These are phyloP conservation scores for Labeo rohita DNA, from an alignment of 2,113 vertebrate species.

Conservation along the genomic window DNA sequence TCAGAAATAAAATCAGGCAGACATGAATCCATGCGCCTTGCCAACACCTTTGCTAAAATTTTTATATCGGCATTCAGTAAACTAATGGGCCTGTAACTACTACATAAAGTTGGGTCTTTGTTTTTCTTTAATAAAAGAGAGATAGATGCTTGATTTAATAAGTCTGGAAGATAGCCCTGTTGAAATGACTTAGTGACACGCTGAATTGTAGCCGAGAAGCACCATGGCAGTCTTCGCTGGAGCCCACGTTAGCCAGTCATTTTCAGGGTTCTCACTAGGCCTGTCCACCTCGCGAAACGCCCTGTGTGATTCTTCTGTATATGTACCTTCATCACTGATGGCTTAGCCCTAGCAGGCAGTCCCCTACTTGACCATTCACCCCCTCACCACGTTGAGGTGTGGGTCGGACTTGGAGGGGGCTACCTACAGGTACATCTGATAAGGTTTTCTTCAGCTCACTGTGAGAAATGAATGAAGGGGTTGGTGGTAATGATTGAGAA, in stretches of 20 bases:
- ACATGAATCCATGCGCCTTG: not conserved
- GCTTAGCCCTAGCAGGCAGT: not conserved
- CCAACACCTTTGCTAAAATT: conserved; percentile 6
- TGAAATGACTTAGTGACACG: not conserved
- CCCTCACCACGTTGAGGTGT: not conserved
- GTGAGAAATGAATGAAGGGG: conserved; percentile 18
- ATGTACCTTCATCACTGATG: not conserved
- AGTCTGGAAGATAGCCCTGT: not conserved
- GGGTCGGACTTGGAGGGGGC: not conserved
- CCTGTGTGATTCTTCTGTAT: not conserved
- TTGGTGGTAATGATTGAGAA: not conserved
- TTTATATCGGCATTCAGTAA: not conserved
- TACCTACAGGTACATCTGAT: not conserved
- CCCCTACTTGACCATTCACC: not conserved
- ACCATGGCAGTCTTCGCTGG: not conserved
- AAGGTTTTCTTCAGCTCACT: not conserved
- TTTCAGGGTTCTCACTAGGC: not conserved
- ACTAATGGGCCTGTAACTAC: not conserved
- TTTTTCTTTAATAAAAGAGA: not conserved
- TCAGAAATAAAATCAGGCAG: not conserved
- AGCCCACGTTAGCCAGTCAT: not conserved
- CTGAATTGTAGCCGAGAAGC: too few species aligned
- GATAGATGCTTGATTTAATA: not conserved
- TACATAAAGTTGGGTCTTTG: not conserved
- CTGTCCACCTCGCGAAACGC: not conserved